phyloP scores from a whole-genome alignment of 2,113 vertebrate genomes.

The Crotophaga sulcirostris region DNA sequence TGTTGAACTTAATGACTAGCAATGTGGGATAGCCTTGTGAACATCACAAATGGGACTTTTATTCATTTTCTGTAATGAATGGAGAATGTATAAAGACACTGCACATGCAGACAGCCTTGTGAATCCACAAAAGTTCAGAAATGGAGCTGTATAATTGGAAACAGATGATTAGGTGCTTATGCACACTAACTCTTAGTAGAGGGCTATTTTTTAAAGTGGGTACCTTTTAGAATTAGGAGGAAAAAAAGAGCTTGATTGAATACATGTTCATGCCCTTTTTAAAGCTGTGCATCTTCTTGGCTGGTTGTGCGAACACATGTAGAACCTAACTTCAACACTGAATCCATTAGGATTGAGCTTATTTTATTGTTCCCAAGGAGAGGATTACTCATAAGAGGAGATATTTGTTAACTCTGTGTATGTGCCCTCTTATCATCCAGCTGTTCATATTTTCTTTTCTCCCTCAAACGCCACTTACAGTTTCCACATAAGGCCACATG shows the following conservation, averaged over 20 bases:
- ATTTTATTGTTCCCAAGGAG: neutral
- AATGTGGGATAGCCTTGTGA: conserved; percentile 16
- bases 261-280: neutral
- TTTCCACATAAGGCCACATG: neutral
- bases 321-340: neutral
- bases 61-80: conserved; percentile 32
- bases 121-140: conserved; percentile 13
- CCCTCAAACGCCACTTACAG: neutral
- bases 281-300: neutral
- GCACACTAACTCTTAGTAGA: neutral
- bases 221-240: neutral
- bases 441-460: neutral
- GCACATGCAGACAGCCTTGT: neutral
- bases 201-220: neutral
- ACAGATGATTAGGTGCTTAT: neutral
- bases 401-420: neutral
- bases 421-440: neutral
- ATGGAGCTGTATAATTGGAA: neutral
- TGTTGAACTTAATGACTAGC: neutral
- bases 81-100: neutral
- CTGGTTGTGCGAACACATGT: neutral
- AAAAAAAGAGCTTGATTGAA: neutral
- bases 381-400: neutral
- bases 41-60: conserved; percentile 51
- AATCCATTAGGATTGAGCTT: neutral